phyloP scores from a whole-genome alignment of 2,888 invertebrate species.

The Nemoura dubitans region DNA sequence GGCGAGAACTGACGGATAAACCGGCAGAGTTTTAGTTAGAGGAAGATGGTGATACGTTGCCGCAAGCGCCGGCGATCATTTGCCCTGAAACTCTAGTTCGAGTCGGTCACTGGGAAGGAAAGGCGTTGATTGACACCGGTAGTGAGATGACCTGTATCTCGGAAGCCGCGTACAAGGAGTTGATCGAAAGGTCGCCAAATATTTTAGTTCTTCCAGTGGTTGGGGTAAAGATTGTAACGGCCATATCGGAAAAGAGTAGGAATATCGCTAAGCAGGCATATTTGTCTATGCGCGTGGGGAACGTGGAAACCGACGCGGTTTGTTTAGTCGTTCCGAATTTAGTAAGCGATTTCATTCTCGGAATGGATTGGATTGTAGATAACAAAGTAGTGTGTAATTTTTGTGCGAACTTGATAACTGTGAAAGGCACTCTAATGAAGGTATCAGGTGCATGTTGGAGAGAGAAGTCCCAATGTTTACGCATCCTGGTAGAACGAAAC shows the following conservation, averaged over 20 bases:
- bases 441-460: too few relatives aligned
- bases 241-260: not conserved
- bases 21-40: too few relatives aligned
- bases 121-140: not conserved
- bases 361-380: not conserved
- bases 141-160: constrained; percentile 23
- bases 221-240: not conserved
- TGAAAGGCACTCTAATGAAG: too few relatives aligned
- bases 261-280: not conserved
- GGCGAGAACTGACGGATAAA: too few relatives aligned
- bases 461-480: too few relatives aligned
- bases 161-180: not conserved
- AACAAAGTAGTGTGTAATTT: not conserved
- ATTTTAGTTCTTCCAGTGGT: constrained; percentile 8
- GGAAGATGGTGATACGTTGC: too few relatives aligned
- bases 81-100: too few relatives aligned
- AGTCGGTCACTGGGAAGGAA: too few relatives aligned
- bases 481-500: not conserved
- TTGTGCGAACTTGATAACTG: not conserved
- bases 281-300: not conserved
- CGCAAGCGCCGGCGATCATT: too few relatives aligned
- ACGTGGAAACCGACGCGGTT: not conserved
- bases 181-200: not conserved
- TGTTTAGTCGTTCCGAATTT: constrained; percentile 15
- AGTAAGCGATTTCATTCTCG: not conserved